Evolutionary conservation across 2,113 vertebrate genomes (phyloP).

Genomic region (Chascanopsetta lugubris): DNA sequence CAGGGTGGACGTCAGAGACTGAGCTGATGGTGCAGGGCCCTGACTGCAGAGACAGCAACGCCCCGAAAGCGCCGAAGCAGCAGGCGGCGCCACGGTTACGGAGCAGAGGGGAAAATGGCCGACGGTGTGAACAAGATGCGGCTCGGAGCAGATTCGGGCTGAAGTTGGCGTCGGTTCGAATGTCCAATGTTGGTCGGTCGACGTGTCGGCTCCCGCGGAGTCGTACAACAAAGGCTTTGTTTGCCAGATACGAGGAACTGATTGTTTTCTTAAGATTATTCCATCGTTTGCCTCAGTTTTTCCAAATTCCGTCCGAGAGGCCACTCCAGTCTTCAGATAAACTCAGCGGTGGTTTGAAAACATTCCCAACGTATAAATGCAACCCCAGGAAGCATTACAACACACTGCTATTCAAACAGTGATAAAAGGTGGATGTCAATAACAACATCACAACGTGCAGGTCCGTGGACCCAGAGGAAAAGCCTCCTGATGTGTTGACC

Average conservation of each 20-base stretch:
- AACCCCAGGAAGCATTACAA: neutral
- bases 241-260: constrained; percentile 9
- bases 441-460: too few species aligned
- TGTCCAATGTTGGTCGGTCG: constrained; percentile 21
- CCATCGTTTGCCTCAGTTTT: constrained; percentile 6
- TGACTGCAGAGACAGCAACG: constrained; percentile 59
- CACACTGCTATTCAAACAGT: neutral
- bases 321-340: constrained; percentile 26
- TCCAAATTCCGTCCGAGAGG: constrained; percentile 19
- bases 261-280: constrained; percentile 21
- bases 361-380: neutral
- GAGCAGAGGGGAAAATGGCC: constrained; percentile 46
- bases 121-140: constrained; percentile 35
- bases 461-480: neutral
- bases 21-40: constrained; percentile 42
- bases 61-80: constrained; percentile 33
- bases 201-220: neutral
- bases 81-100: constrained; percentile 56
- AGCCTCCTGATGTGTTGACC: neutral
- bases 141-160: constrained; percentile 5
- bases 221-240: neutral
- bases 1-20: constrained; percentile 30
- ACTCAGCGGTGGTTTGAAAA: neutral
- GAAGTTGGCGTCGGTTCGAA: constrained; percentile 33
- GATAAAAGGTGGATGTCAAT: neutral